These are phyloP conservation scores for Coryphaenoides rupestris DNA, from an alignment of 2,113 vertebrate species.

Conservation along the genomic window DNA sequence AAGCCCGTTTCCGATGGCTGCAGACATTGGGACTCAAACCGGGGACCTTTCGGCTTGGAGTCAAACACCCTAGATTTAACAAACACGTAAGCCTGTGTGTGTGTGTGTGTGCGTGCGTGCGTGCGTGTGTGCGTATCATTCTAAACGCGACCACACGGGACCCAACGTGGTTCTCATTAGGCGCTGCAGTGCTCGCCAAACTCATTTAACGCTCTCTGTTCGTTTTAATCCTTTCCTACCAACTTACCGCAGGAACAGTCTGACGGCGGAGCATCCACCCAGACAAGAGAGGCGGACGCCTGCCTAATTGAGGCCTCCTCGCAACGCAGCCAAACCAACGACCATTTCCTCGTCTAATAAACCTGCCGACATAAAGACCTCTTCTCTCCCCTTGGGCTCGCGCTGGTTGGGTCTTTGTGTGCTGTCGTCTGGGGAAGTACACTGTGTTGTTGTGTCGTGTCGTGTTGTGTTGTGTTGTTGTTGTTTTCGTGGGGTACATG, in stretches of 20 bases:
- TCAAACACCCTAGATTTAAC: too few relatives aligned
- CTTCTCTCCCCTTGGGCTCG: conserved; percentile 28
- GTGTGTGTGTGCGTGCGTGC: not conserved
- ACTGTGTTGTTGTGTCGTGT: conserved; percentile 1
- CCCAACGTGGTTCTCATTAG: conserved; percentile 45
- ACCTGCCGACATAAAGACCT: conserved; percentile 27
- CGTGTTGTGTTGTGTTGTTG: not conserved
- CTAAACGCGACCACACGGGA: conserved; percentile 16
- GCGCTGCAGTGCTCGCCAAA: conserved; percentile 34
- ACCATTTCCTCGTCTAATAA: conserved; percentile 46
- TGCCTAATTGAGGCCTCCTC: conserved; percentile 37
- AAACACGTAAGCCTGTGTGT: too few relatives aligned
- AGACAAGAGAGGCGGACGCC: conserved; percentile 49
- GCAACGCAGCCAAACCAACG: conserved; percentile 37
- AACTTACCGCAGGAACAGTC: conserved; percentile 56
- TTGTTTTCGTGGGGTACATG: conserved; percentile 3
- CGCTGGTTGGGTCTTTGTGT: not conserved
- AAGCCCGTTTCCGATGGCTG: too few relatives aligned
- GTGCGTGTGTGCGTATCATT: conserved; percentile 23
- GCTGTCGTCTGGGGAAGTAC: conserved; percentile 18
- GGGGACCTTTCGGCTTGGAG: too few relatives aligned
- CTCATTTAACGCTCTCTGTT: conserved; percentile 55
- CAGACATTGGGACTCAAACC: too few relatives aligned
- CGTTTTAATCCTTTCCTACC: conserved; percentile 55
- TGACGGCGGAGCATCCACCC: conserved; percentile 48